A percentile compares a stretch with the other conserved stretches of the same genome.
Evolutionary conservation across 2,888 invertebrate genomes (phyloP).

Genomic region (Oithona nana): DNA sequence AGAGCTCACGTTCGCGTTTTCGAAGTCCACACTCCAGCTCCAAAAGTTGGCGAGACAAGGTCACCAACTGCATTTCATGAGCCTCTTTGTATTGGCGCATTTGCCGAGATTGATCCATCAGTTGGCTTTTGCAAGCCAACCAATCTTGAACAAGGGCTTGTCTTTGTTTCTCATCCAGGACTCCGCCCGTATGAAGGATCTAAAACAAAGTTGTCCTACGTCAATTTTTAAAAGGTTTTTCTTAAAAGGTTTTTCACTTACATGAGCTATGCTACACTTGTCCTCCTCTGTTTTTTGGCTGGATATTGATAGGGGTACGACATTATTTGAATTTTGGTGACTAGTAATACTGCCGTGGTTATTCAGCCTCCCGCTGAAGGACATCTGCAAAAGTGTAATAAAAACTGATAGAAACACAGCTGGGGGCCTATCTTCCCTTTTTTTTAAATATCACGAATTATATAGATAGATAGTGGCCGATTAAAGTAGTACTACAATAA

Average conservation of each 20-base stretch:
- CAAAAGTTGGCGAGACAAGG: slow-evolving; percentile 6
- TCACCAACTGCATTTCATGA: neutral
- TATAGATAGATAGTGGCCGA: no score
- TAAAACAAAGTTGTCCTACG: no score
- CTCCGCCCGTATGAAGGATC: neutral
- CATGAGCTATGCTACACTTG: no score
- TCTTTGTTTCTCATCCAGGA: neutral
- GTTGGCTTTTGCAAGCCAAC: neutral
- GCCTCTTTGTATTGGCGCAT: neutral
- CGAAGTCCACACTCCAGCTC: slow-evolving; percentile 9
- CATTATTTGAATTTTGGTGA: neutral
- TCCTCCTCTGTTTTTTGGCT: no score
- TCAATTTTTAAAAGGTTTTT: no score
- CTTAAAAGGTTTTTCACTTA: no score
- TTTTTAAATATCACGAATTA: no score
- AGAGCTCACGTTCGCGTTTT: neutral
- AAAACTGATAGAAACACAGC: no score
- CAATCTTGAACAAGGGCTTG: neutral
- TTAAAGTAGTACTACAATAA: no score
- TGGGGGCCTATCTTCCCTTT: no score
- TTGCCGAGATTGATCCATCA: neutral
- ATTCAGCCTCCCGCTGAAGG: neutral
- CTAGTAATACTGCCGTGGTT: neutral
- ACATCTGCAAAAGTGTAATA: neutral
- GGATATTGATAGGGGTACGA: neutral